Percentiles rank a stretch among this genome's conserved stretches.
Conservation (phyloP, 2,888 invertebrate species). For the Meiosimyza decipiens region DNA sequence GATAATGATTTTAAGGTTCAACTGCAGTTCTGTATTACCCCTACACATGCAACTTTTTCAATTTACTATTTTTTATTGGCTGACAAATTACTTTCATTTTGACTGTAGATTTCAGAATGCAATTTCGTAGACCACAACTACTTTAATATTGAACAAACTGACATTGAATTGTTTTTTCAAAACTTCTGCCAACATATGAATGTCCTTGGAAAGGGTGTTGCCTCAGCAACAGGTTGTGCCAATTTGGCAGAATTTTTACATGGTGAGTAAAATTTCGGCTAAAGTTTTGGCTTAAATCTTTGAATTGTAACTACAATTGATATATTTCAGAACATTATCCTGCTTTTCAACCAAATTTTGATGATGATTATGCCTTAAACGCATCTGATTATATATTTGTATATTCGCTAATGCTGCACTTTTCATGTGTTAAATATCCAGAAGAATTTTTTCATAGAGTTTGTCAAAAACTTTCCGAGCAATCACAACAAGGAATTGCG, state of each 20-base stretch:
- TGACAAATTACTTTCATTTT: conserved; percentile 20
- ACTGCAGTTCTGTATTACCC: background rate
- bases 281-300: background rate
- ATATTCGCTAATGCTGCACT: conserved; percentile 63
- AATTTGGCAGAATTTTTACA: conserved; percentile 52
- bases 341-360: conserved; percentile 51
- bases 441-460: conserved; percentile 57
- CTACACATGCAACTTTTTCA: background rate
- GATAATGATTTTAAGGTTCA: too few species aligned
- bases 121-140: conserved; percentile 50
- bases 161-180: conserved; percentile 59
- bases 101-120: conserved; percentile 54
- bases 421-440: conserved; percentile 59
- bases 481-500: conserved; percentile 55
- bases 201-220: conserved; percentile 22
- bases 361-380: conserved; percentile 51
- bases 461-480: conserved; percentile 56
- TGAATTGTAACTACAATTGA: background rate
- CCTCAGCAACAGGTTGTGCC: conserved; percentile 16
- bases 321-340: conserved; percentile 56
- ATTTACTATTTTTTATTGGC: background rate
- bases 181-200: conserved; percentile 43
- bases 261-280: conserved; percentile 46
- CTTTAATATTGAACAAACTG: conserved; percentile 57
- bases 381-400: conserved; percentile 59